These are phyloP conservation scores for Apistogramma diplotaenia DNA, from an alignment of 2,113 vertebrate species.

Conservation along the genomic window DNA sequence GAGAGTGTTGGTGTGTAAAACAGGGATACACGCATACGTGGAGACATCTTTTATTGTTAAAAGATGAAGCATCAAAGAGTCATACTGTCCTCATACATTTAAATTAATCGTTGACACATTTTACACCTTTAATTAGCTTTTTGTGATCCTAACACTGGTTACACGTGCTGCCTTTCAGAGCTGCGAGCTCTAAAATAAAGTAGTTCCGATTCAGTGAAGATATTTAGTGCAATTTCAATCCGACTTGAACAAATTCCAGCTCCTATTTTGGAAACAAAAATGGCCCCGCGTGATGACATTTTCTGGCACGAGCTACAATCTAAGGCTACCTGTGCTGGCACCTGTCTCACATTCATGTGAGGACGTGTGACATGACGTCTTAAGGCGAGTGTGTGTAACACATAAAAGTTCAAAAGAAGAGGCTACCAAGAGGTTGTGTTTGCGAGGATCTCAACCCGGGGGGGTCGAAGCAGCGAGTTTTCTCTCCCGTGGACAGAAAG, in stretches of 20 bases:
- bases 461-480: neutral
- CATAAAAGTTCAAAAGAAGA: neutral
- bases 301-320: neutral
- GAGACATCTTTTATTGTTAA: conserved; percentile 10
- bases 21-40: neutral
- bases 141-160: neutral
- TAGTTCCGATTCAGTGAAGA: neutral
- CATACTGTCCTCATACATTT: neutral
- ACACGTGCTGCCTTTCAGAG: neutral
- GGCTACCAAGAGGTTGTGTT: neutral
- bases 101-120: neutral
- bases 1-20: neutral
- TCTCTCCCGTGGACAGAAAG: conserved; percentile 24
- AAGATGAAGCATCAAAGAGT: neutral
- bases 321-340: neutral
- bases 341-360: neutral
- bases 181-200: neutral
- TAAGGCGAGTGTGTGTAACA: neutral
- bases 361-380: neutral
- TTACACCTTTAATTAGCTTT: neutral
- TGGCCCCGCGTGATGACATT: neutral
- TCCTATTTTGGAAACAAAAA: neutral
- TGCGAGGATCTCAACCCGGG: neutral
- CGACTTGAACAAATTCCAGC: neutral
- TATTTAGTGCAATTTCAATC: neutral